Percentiles rank a stretch among this genome's conserved stretches.
These are phyloP conservation scores for rabbit (Oryctolagus cuniculus) DNA, from an alignment of 2,113 vertebrate genomes.

Conservation along the genomic window mOryCun1.1 NC_091453.1:56978001-56978500, in stretches of 20 bases:
- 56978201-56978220: neutral
- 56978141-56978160: neutral
- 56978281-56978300: neutral
- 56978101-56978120: neutral
- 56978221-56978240: neutral
- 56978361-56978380: neutral
- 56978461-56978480: neutral
- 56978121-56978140: neutral
- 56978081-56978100: neutral
- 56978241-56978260: neutral
- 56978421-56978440: neutral
- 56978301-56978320: neutral
- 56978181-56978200: neutral
- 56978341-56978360: neutral
- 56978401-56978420: neutral
- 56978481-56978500: neutral
- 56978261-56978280: neutral
- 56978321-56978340: neutral
- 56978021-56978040: neutral
- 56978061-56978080: neutral
- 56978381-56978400: neutral
- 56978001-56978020: neutral
- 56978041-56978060: neutral
- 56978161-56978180: neutral
- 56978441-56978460: neutral